These are phyloP conservation scores for Adrianichthys oophorus DNA, from an alignment of 2,797 vertebrate species.

Conservation along the genomic window DNA sequence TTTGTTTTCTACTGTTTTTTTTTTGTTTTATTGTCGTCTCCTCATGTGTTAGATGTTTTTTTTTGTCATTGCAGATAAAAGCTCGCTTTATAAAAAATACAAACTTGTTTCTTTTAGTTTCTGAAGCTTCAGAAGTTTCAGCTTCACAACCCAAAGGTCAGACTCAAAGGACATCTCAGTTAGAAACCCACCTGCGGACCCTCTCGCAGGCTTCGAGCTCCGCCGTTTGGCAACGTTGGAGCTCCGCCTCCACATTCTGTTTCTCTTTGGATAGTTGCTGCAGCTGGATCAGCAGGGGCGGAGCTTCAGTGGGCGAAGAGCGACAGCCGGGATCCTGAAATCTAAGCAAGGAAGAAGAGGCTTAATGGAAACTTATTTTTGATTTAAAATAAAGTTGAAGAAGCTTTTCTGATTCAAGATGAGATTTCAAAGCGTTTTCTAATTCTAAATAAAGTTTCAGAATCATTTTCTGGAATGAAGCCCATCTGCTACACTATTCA, in stretches of 20 bases:
- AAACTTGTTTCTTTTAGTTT: no score
- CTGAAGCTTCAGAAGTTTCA: not conserved
- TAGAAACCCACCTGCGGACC: conserved; percentile 77
- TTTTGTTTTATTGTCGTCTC: no score
- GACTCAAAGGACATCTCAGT: not conserved
- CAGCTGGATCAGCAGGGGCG: conserved; percentile 76
- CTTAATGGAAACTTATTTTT: not conserved
- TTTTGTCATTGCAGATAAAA: not conserved
- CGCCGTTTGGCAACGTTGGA: conserved; percentile 76
- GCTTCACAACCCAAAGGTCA: no score
- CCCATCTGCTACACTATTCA: no score
- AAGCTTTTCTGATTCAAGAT: no score
- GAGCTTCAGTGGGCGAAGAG: conserved; percentile 41
- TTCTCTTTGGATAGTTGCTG: conserved; percentile 80
- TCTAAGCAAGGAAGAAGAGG: not conserved
- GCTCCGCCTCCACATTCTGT: conserved; percentile 75
- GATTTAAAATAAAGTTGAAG: not conserved
- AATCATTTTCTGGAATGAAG: no score
- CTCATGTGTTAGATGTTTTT: not conserved
- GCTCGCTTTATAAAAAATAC: not conserved
- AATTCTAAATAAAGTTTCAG: no score
- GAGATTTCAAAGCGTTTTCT: no score
- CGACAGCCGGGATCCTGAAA: not conserved
- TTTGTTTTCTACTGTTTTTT: no score
- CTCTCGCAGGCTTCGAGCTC: conserved; percentile 82